A percentile compares a stretch with the other conserved stretches of the same genome.
Evolutionary conservation across 1,140 invertebrate genomes (phyloP).

Genomic region (Trachymyrmex cornetzi): DNA sequence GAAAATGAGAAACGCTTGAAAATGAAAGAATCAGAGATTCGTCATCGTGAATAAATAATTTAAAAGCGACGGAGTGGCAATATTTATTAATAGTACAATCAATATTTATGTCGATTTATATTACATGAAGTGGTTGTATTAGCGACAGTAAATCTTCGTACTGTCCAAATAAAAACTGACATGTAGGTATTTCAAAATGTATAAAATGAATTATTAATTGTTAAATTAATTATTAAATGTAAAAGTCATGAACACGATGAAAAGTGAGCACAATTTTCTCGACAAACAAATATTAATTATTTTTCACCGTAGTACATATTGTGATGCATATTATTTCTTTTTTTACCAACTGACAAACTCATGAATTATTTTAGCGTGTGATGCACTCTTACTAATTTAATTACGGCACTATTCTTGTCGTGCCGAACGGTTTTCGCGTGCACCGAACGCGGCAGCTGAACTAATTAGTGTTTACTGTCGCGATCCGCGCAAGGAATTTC

Average conservation of each 20-base stretch:
- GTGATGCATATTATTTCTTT: not conserved
- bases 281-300: not conserved
- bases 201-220: not conserved
- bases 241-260: not conserved
- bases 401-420: constrained; percentile 1
- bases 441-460: not conserved
- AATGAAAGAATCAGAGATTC: not conserved
- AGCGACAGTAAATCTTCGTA: constrained; percentile 1
- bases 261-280: constrained; percentile 1
- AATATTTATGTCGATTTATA: constrained; percentile 1
- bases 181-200: not conserved
- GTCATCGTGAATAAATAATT: not conserved
- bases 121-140: not conserved
- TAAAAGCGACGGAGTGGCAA: not conserved
- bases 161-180: not conserved
- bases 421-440: constrained; percentile 14
- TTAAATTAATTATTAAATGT: too few species aligned
- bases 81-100: not conserved
- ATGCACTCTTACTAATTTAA: constrained; percentile 26
- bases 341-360: not conserved
- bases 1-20: not conserved
- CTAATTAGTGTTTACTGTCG: constrained; percentile 22
- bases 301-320: not conserved
- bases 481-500: constrained; percentile 24
- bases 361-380: not conserved